Conservation (phyloP, 2,797 vertebrate genomes). For the Eospalax fontanierii region DNA sequence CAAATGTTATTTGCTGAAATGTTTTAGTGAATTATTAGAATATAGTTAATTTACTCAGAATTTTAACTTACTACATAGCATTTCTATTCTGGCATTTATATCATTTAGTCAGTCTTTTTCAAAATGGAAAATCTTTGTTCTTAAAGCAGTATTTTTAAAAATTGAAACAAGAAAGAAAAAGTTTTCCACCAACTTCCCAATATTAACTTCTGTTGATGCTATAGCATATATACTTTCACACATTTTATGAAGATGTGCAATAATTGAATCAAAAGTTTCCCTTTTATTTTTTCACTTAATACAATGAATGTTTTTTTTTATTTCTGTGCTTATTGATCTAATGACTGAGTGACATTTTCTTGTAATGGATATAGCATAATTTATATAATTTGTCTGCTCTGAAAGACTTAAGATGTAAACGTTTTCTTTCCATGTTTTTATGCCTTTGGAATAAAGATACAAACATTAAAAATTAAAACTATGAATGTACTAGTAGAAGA, state of each 20-base stretch:
- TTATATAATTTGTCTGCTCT: conserved; percentile 40
- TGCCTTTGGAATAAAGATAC: conserved; percentile 33
- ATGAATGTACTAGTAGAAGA: conserved; percentile 37
- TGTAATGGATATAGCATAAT: neutral
- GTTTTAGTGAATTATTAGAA: conserved; percentile 53
- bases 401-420: conserved; percentile 35
- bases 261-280: conserved; percentile 1
- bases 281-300: conserved; percentile 53
- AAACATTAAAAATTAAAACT: conserved; percentile 37
- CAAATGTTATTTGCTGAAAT: conserved; percentile 62
- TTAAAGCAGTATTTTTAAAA: neutral
- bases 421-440: conserved; percentile 27
- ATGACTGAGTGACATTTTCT: neutral
- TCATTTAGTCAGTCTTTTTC: conserved; percentile 49
- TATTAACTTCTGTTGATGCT: conserved; percentile 47
- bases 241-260: neutral
- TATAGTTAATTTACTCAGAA: conserved; percentile 56
- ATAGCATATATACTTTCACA: conserved; percentile 48
- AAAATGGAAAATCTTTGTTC: conserved; percentile 37
- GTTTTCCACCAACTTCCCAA: conserved; percentile 18
- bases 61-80: conserved; percentile 57
- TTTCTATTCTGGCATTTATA: conserved; percentile 48
- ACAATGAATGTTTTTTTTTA: conserved; percentile 28
- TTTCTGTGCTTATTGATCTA: conserved; percentile 14
- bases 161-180: conserved; percentile 43